These are phyloP conservation scores for Perodicticus potto DNA, from an alignment of 2,797 vertebrate species.

Conservation along the genomic window DNA sequence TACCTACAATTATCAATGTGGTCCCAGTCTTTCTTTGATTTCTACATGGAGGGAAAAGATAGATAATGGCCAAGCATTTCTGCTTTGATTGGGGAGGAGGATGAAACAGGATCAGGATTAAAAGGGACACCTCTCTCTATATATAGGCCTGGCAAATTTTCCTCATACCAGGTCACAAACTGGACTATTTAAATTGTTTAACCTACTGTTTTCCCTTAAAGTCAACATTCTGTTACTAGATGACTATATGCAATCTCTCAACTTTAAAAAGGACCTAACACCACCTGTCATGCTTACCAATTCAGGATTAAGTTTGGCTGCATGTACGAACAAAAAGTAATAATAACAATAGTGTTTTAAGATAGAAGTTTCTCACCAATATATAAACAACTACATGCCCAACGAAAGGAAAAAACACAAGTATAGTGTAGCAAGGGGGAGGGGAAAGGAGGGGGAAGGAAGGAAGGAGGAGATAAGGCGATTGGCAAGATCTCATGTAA, in stretches of 20 bases:
- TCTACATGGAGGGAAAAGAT: conserved; percentile 5
- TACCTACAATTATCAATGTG: conserved; percentile 4
- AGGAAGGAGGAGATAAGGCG: too few species aligned
- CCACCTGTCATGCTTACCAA: neutral
- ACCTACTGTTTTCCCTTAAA: neutral
- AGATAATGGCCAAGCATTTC: neutral
- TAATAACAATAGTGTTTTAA: neutral
- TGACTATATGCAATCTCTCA: neutral
- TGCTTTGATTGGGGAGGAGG: neutral
- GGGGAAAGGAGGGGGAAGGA: too few species aligned
- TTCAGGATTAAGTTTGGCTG: conserved; percentile 23
- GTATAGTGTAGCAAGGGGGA: too few species aligned
- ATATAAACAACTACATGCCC: too few species aligned
- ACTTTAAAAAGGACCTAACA: neutral
- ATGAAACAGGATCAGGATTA: neutral
- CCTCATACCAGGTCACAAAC: neutral
- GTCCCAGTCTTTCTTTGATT: conserved; percentile 5
- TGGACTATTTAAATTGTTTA: neutral
- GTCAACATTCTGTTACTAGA: conserved; percentile 11
- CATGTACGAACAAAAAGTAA: neutral
- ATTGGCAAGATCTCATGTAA: too few species aligned
- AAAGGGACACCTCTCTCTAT: neutral
- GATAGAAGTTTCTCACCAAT: neutral
- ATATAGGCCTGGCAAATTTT: neutral
- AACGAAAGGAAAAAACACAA: too few species aligned